These are phyloP conservation scores for Gibbula magus DNA, from an alignment of 2,888 invertebrate genomes.

Conservation along the genomic window DNA sequence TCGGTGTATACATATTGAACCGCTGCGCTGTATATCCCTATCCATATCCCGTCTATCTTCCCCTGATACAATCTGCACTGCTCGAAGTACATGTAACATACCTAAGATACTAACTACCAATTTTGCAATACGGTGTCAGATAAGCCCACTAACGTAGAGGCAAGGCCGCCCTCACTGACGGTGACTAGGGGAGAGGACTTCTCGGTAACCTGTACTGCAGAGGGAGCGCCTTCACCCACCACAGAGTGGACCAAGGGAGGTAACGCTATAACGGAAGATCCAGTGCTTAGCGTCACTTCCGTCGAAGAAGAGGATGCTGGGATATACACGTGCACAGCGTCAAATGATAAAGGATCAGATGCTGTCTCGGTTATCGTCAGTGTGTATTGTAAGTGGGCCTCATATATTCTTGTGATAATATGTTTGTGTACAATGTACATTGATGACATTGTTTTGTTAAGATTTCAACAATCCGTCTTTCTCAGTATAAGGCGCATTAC, in stretches of 20 bases:
- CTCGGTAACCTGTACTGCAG: background rate
- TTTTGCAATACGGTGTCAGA: background rate
- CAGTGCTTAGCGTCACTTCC: slow-evolving; percentile 4
- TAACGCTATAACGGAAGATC: background rate
- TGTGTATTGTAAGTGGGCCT: background rate
- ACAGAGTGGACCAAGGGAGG: background rate
- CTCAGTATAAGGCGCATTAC: too few species aligned
- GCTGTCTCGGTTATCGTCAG: background rate
- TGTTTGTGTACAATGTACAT: too few species aligned
- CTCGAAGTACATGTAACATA: too few species aligned
- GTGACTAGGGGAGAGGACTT: background rate
- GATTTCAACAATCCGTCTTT: too few species aligned
- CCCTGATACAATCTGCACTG: too few species aligned
- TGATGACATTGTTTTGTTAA: too few species aligned
- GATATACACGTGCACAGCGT: background rate
- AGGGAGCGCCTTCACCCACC: background rate
- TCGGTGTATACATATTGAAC: too few species aligned
- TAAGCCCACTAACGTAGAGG: background rate
- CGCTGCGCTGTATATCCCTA: too few species aligned
- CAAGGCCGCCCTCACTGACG: background rate
- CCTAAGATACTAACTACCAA: too few species aligned
- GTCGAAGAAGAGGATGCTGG: background rate
- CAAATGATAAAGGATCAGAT: background rate
- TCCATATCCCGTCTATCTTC: too few species aligned
- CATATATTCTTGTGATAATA: too few species aligned